These are phyloP conservation scores for Hiodon alosoides DNA, from an alignment of 2,113 vertebrate genomes.

Conservation along the genomic window DNA sequence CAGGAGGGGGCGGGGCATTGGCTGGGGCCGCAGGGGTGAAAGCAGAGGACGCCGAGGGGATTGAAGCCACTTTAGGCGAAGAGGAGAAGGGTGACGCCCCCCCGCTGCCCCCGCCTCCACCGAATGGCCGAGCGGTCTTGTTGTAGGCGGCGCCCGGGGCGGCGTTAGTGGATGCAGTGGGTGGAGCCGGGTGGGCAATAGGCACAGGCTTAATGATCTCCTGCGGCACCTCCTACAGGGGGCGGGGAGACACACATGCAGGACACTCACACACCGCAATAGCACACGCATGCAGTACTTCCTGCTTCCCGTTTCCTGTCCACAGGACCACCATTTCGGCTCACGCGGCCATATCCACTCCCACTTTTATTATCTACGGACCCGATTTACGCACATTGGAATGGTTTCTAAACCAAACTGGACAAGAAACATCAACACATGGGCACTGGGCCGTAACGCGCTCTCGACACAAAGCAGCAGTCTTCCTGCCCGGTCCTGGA, in stretches of 20 bases:
- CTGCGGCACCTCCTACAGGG: slow-evolving; percentile 74
- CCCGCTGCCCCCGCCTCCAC: slow-evolving; percentile 44
- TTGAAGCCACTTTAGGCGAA: slow-evolving; percentile 80
- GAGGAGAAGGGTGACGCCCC: slow-evolving; percentile 34
- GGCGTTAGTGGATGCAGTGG: slow-evolving; percentile 59
- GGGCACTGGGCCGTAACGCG: too few species aligned
- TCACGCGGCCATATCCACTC: too few species aligned
- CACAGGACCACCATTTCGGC: background rate
- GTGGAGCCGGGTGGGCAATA: slow-evolving; percentile 67
- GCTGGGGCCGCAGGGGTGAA: slow-evolving; percentile 75
- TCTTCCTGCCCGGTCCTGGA: too few species aligned
- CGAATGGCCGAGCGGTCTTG: slow-evolving; percentile 90
- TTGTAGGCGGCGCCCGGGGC: slow-evolving; percentile 75
- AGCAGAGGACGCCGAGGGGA: slow-evolving; percentile 88
- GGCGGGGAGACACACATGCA: slow-evolving; percentile 56
- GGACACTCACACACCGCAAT: slow-evolving; percentile 43
- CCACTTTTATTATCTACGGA: too few species aligned
- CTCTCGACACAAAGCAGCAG: too few species aligned
- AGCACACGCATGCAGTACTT: slow-evolving; percentile 42
- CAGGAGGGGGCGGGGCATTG: slow-evolving; percentile 42
- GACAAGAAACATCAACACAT: too few species aligned
- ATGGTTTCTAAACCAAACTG: too few species aligned
- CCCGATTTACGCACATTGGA: too few species aligned
- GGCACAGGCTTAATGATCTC: slow-evolving; percentile 95
- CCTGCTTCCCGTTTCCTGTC: background rate